Evolutionary conservation across 2,113 vertebrate species (phyloP), one percentile per base, ranked within the genome.

Genomic region (Catagonus wagneri): DNA sequence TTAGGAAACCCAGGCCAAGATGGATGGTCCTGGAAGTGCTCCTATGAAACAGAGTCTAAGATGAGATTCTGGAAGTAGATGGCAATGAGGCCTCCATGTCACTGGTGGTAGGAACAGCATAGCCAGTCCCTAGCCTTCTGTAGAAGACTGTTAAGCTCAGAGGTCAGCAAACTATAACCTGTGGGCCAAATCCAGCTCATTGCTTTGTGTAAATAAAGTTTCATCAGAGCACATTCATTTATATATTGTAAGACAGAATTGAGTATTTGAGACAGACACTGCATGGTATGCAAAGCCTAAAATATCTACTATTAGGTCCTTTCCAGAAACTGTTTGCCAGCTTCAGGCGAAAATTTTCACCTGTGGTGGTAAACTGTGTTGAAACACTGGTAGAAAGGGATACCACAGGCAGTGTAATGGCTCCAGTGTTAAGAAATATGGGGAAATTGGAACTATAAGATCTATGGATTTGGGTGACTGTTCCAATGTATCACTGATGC

Each of bases 241-340:
- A 63, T 61, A 16, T 80, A 72, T 90, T 93, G 71, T 85, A 39
- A 93, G 65, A 93, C 61, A 96, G 76, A 93, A 71, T 39, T 96
- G n/a, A 86, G 19, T 63, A 54, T 72, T 93, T 90, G 79, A 86
- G 79, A 84, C 22, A 65, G 93, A 93, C 14, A 87, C 29, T 2
- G 7, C 19, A 44, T 78, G 61, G 32, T 60, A 22, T 90, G 22
- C 13, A 74, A 66, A 89, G 54, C 25, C 81, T 76, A 34, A 81
- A 91, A 68, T 89, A 83, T 29, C 88, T 83, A 83, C 56, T 52
- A 22, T 29, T 34, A 86, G 34, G 74, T 17, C 32, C 32, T 85
- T 61, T 69, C 50, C 3, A 89, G 76, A 63, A 84, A 90, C 89
- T 32, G 32, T 90, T 92, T 84, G 56, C 58, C 44, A 50, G 92